Percentiles rank a stretch among this genome's conserved stretches.
These are phyloP conservation scores for Acheta domesticus DNA, from an alignment of 2,888 invertebrate species.

Conservation along the genomic window DNA sequence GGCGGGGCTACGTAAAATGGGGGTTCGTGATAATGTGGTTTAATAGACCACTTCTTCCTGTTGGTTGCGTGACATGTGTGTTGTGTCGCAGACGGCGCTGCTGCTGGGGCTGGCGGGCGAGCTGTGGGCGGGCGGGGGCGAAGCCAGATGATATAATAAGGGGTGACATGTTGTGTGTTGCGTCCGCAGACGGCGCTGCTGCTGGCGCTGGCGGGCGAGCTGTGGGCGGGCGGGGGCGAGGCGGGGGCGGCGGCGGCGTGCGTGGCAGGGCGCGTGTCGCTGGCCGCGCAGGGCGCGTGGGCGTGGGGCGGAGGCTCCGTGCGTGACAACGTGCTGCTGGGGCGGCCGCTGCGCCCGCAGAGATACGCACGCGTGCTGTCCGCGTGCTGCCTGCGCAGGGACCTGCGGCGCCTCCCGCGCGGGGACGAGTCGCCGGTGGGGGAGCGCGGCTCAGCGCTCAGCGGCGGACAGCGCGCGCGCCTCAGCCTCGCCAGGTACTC, in stretches of 20 bases:
- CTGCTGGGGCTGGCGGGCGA: too few relatives aligned
- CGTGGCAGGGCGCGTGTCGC: background rate
- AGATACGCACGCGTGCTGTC: background rate
- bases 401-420: background rate
- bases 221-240: background rate
- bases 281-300: slow-evolving; percentile 18
- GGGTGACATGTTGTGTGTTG: too few relatives aligned
- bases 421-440: background rate
- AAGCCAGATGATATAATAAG: too few relatives aligned
- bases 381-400: background rate
- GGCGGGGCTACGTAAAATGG: too few relatives aligned
- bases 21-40: too few relatives aligned
- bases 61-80: too few relatives aligned
- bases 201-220: background rate
- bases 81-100: too few relatives aligned
- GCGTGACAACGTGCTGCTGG: slow-evolving; percentile 6
- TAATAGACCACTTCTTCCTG: too few relatives aligned
- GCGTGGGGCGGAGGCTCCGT: background rate
- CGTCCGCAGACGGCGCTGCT: slow-evolving; percentile 18
- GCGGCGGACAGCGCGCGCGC: slow-evolving; percentile 20
- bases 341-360: background rate
- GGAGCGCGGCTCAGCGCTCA: slow-evolving; percentile 12
- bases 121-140: too few relatives aligned
- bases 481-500: background rate
- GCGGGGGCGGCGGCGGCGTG: background rate